These are phyloP conservation scores for Drosophila elegans DNA, from an alignment of 1,140 invertebrate genomes.

Conservation along the genomic window DNA sequence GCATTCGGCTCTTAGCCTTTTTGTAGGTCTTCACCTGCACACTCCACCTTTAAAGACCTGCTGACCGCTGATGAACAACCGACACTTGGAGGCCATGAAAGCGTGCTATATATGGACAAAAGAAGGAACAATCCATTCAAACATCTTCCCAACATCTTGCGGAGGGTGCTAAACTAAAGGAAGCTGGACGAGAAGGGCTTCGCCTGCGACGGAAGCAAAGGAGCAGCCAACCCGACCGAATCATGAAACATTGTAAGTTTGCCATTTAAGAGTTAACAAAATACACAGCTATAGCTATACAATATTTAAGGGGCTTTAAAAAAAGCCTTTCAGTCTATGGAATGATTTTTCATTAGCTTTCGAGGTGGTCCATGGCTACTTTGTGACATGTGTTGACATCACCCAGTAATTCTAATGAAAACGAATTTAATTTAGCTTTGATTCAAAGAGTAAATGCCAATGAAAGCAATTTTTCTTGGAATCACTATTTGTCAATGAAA, in stretches of 20 bases:
- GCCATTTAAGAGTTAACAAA: neutral
- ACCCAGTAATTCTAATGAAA: no score
- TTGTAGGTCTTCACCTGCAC: slow-evolving; percentile 1
- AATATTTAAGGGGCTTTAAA: no score
- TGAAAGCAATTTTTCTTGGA: no score
- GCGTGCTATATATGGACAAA: slow-evolving; percentile 11
- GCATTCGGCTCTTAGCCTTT: neutral
- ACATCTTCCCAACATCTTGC: neutral
- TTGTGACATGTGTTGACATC: no score
- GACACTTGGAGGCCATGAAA: slow-evolving; percentile 9
- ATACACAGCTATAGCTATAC: no score
- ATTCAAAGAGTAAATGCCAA: no score
- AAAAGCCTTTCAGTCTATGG: no score
- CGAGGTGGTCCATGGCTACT: no score
- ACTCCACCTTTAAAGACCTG: neutral
- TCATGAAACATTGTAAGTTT: slow-evolving; percentile 42
- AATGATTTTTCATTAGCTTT: no score
- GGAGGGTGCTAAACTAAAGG: neutral
- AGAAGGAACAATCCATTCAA: slow-evolving; percentile 2
- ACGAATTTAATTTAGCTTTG: no score
- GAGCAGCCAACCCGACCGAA: slow-evolving; percentile 13
- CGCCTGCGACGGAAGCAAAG: neutral
- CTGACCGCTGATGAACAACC: neutral
- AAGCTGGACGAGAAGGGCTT: slow-evolving; percentile 3
- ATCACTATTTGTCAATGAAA: no score